Evolutionary conservation across 2,888 invertebrate genomes (phyloP), one percentile per base, ranked within the genome.

Genomic region (Slavum lentiscoides): DNA sequence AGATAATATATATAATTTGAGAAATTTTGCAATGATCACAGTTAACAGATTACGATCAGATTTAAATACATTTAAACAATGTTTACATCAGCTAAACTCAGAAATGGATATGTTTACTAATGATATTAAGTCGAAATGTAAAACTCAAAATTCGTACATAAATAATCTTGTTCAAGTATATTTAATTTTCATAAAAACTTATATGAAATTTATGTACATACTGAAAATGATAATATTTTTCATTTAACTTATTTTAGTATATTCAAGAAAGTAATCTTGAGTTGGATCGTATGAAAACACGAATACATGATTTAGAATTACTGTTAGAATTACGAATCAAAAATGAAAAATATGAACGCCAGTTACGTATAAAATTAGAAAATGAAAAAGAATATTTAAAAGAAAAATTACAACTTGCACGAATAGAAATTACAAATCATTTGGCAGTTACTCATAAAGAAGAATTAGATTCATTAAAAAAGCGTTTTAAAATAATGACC

Each of bases 391-490:
- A 76, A 59, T 74, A 82, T 23, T 59, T 58, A 17, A 85, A 90
- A 83, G 84, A 85, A 15, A 87, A 88, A 74, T 88, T 88, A 82
- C 87, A 91, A 83, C 89, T 89, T 83, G 89, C 91, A 39, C 86
- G 93, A 17, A 91, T 91, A 84, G 92, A 92, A 76, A 87, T 91
- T 17, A 90, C 91, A 7, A 92, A 93, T 82, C 90, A 91, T 83
- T 88, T 94, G 83, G 90, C 90, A 75, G 88, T 90, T 82, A 91
- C 92, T 84, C 93, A 94, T 86, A 92, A 92, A 86, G 91, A 90
- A 23, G 88, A 88, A 83, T 84, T 88, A 21, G 87, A 87, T 77
- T 85, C 85, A 1, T 84, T 88, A 19, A 83, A 87, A 21, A 86
- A 86, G 8, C 85, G 89, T 58, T 88, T 87, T 83, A 87, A 88